Evolutionary conservation across 2,888 invertebrate genomes (phyloP).

Genomic region (Sarcophaga rosellei): DNA sequence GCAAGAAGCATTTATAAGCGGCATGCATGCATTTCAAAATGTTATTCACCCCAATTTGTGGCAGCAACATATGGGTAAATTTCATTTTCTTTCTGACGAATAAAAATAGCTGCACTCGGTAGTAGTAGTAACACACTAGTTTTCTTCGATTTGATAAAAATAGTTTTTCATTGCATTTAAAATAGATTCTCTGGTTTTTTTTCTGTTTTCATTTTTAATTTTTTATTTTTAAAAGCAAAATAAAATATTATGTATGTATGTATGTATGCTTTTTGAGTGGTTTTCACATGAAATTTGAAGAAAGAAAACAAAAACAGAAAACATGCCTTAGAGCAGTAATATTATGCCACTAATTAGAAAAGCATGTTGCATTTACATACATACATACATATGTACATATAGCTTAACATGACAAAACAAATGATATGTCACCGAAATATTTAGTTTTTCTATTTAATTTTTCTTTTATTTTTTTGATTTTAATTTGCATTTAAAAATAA

Average conservation of each 20-base stretch:
- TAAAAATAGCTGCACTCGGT: too few relatives aligned
- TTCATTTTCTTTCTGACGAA: not conserved
- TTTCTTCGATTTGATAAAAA: not conserved
- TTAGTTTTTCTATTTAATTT: not conserved
- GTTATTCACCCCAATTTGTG: conserved; percentile 66
- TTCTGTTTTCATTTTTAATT: not conserved
- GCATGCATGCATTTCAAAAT: conserved; percentile 3
- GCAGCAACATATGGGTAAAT: conserved; percentile 56
- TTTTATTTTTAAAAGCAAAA: too few relatives aligned
- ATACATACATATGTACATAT: too few relatives aligned
- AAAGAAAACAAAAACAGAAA: too few relatives aligned
- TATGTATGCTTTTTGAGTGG: too few relatives aligned
- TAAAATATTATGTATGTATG: too few relatives aligned
- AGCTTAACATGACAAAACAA: not conserved
- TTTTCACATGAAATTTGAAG: too few relatives aligned
- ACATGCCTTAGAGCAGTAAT: not conserved
- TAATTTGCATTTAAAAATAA: not conserved
- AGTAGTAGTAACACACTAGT: too few relatives aligned
- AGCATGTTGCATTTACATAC: not conserved
- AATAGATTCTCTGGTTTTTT: too few relatives aligned
- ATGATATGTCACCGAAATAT: not conserved
- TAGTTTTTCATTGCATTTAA: not conserved
- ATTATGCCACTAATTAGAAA: not conserved
- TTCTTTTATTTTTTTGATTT: not conserved
- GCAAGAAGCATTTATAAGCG: not conserved